A percentile compares a stretch with the other conserved stretches of the same genome.
These are phyloP conservation scores for Aphidius colemani DNA, from an alignment of 2,888 invertebrate species.

Conservation along the genomic window DNA sequence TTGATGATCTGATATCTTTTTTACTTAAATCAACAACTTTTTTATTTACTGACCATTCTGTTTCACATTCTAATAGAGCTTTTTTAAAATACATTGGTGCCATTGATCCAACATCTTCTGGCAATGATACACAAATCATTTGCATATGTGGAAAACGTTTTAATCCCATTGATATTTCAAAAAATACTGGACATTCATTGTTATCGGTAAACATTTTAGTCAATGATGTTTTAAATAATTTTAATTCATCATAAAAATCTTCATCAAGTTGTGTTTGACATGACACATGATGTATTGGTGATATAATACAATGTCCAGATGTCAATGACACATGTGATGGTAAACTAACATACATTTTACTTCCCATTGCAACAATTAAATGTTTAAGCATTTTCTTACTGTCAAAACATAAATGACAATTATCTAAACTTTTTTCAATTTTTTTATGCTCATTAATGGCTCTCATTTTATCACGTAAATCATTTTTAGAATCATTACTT, in stretches of 20 bases:
- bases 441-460: constrained; percentile 77
- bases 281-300: constrained; percentile 79
- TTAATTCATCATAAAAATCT: constrained; percentile 90
- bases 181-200: constrained; percentile 84
- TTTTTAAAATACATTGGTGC: constrained; percentile 98
- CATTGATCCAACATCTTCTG: constrained; percentile 80
- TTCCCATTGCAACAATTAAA: constrained; percentile 79
- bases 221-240: constrained; percentile 79
- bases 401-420: constrained; percentile 83
- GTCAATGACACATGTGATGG: constrained; percentile 82
- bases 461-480: constrained; percentile 66
- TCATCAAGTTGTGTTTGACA: constrained; percentile 88
- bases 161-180: constrained; percentile 82
- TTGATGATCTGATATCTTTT: constrained; percentile 76
- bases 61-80: constrained; percentile 92
- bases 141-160: constrained; percentile 81
- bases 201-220: constrained; percentile 76
- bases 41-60: constrained; percentile 94
- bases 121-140: constrained; percentile 88
- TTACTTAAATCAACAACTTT: constrained; percentile 77
- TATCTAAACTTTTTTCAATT: constrained; percentile 74
- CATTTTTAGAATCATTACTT: constrained; percentile 67
- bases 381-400: constrained; percentile 81
- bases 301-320: constrained; percentile 83
- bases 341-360: constrained; percentile 81